phyloP scores from a whole-genome alignment of 1,140 invertebrate species.

The Pollicipes pollicipes region DNA sequence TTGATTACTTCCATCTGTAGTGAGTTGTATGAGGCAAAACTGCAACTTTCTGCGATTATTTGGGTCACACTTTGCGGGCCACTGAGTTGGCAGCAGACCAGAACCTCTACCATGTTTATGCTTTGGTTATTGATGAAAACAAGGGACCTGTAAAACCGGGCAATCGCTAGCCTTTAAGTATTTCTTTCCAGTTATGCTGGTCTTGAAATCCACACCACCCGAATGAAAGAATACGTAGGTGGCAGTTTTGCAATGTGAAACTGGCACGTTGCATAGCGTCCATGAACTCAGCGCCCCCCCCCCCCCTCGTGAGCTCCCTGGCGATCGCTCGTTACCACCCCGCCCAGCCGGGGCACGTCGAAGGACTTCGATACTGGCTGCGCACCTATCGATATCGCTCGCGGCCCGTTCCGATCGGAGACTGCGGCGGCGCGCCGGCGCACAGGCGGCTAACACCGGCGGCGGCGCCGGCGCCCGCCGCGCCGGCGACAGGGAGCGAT shows the following conservation, averaged over 20 bases:
- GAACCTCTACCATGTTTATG: too few relatives aligned
- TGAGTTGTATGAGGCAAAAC: not conserved
- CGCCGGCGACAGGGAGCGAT: not conserved
- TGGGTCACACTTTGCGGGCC: too few relatives aligned
- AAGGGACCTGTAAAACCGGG: too few relatives aligned
- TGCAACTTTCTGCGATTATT: not conserved
- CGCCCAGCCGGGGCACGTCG: not conserved
- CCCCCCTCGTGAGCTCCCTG: not conserved
- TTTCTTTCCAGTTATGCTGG: not conserved
- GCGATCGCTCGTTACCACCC: not conserved
- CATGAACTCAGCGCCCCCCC: too few relatives aligned
- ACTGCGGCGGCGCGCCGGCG: not conserved
- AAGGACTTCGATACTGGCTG: not conserved
- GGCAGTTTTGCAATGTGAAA: too few relatives aligned
- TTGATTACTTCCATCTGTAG: too few relatives aligned
- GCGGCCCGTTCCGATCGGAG: not conserved
- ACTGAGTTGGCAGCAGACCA: too few relatives aligned
- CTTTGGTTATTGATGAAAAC: too few relatives aligned
- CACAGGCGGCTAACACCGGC: not conserved
- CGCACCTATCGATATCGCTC: not conserved
- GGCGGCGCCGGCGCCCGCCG: too few relatives aligned
- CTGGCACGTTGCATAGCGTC: too few relatives aligned
- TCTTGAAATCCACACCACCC: not conserved
- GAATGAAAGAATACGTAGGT: too few relatives aligned
- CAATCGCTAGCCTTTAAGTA: too few relatives aligned